These are phyloP conservation scores for Silurus lanzhouensis DNA, from an alignment of 2,797 vertebrate species.

Conservation along the genomic window DNA sequence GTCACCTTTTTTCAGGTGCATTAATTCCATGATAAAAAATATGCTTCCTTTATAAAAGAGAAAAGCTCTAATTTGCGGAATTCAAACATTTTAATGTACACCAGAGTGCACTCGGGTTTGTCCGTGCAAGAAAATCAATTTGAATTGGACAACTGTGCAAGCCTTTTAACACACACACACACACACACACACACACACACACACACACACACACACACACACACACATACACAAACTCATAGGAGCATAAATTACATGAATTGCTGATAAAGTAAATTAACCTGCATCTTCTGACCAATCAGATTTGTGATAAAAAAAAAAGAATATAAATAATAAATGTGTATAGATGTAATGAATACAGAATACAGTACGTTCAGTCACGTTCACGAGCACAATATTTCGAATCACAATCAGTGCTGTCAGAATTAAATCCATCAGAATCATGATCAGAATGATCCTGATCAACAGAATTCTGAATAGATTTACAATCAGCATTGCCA, in stretches of 20 bases:
- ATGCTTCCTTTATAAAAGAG: not conserved
- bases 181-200: conserved; percentile 3
- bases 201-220: not conserved
- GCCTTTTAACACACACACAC: not conserved
- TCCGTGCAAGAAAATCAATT: not conserved
- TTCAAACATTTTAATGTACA: not conserved
- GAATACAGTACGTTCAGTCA: not conserved
- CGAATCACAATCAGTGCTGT: no score
- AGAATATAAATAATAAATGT: not conserved
- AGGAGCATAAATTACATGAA: not conserved
- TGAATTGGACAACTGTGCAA: not conserved
- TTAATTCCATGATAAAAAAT: not conserved
- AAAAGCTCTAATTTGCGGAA: not conserved
- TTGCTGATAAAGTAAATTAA: not conserved
- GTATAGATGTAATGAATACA: not conserved
- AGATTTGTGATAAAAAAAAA: not conserved
- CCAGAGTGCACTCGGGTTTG: not conserved
- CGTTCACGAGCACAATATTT: no score
- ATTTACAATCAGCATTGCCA: no score
- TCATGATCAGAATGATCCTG: no score
- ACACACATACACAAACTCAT: no score
- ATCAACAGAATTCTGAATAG: no score
- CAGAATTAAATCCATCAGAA: no score
- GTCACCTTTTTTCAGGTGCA: conserved; percentile 12
- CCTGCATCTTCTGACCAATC: not conserved